Evolutionary conservation across 2,888 invertebrate genomes (phyloP).

Genomic region (Aporophyla nigra): DNA sequence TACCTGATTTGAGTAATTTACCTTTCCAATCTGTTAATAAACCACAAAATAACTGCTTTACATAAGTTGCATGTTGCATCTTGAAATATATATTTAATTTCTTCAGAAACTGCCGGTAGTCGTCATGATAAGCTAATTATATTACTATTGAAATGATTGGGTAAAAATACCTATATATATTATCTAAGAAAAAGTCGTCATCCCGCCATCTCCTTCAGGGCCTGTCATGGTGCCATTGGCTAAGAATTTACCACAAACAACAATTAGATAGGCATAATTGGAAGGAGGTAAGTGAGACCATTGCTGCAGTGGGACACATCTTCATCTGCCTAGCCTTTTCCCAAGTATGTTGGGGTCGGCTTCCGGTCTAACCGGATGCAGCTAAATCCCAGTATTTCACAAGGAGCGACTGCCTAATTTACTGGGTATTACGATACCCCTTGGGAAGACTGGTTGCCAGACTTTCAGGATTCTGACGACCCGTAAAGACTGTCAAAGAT

Average conservation of each 20-base stretch:
- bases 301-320: neutral
- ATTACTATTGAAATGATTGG: constrained; percentile 1
- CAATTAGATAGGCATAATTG: neutral
- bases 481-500: too few relatives aligned
- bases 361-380: too few relatives aligned
- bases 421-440: too few relatives aligned
- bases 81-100: constrained; percentile 17
- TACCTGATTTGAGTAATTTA: neutral
- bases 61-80: constrained; percentile 17
- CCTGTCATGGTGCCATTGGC: neutral
- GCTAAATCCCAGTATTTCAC: too few relatives aligned
- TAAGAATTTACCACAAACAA: neutral
- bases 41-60: neutral
- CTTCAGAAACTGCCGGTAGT: neutral
- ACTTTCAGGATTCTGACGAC: too few relatives aligned
- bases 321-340: too few relatives aligned
- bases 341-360: too few relatives aligned
- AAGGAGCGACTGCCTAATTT: too few relatives aligned
- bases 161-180: neutral
- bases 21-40: constrained; percentile 12
- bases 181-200: neutral
- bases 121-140: constrained; percentile 14
- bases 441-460: too few relatives aligned
- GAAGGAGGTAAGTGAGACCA: neutral
- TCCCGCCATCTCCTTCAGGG: neutral